Conservation (phyloP, 2,113 vertebrate genomes). For the Felis chaus region DNA sequence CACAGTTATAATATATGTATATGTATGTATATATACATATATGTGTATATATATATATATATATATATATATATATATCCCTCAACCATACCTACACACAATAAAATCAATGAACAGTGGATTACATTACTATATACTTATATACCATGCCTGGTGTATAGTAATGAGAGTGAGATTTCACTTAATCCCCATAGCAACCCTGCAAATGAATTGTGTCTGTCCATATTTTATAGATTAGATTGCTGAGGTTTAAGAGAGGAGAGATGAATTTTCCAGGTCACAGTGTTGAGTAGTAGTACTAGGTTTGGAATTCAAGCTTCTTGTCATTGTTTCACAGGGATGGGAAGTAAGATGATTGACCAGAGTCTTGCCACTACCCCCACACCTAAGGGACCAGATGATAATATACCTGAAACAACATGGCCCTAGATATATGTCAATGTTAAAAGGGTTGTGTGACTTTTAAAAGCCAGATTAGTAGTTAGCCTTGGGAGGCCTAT, state of each 20-base stretch:
- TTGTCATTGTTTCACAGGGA: background rate
- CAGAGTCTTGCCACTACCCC: background rate
- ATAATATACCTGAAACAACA: background rate
- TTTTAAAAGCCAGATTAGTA: background rate
- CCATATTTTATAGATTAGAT: background rate
- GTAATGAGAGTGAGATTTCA: background rate
- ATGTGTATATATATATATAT: no score
- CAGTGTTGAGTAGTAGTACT: background rate
- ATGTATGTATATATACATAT: rapidly evolving
- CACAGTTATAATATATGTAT: background rate
- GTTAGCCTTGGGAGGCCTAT: background rate
- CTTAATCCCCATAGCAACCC: background rate
- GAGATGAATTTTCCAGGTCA: background rate
- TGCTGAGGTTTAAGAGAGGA: background rate
- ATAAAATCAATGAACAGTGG: background rate
- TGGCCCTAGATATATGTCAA: background rate
- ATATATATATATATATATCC: background rate
- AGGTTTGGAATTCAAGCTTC: background rate
- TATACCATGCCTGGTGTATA: no score
- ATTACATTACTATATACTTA: background rate
- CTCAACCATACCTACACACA: background rate
- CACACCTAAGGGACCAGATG: background rate
- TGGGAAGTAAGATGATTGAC: background rate
- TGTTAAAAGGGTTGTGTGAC: background rate
- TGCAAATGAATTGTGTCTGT: background rate